Conservation (phyloP, 2,797 vertebrate genomes). For the Typhlichthys eigenmanni region DNA sequence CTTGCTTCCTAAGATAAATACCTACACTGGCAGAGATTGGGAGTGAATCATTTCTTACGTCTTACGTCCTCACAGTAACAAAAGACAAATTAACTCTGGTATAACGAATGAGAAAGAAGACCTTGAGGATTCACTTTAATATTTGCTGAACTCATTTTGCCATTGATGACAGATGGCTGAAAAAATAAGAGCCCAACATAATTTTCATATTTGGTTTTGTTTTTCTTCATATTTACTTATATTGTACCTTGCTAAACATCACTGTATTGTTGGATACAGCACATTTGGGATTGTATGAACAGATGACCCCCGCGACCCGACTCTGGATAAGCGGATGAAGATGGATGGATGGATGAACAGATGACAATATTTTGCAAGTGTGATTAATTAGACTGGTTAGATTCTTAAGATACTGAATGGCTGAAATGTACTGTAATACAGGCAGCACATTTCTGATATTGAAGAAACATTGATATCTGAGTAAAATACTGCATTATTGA, state of each 20-base stretch:
- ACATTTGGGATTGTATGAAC: slow-evolving; percentile 64
- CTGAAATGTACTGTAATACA: slow-evolving; percentile 21
- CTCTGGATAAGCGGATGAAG: too few relatives aligned
- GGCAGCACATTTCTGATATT: slow-evolving; percentile 12
- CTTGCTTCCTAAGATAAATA: not conserved
- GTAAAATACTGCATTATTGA: not conserved
- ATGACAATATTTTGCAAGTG: slow-evolving; percentile 10
- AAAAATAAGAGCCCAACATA: slow-evolving; percentile 59
- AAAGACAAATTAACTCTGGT: slow-evolving; percentile 77
- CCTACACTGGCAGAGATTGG: slow-evolving; percentile 31
- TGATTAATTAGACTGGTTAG: slow-evolving; percentile 55
- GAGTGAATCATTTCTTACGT: slow-evolving; percentile 61
- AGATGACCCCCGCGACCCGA: not conserved
- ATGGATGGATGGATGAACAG: slow-evolving; percentile 36
- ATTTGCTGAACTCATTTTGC: slow-evolving; percentile 70
- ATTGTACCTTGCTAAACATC: slow-evolving; percentile 47
- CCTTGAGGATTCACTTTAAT: slow-evolving; percentile 71
- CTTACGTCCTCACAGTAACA: slow-evolving; percentile 72
- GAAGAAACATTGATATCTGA: slow-evolving; percentile 15
- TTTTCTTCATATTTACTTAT: slow-evolving; percentile 61
- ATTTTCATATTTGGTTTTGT: slow-evolving; percentile 63
- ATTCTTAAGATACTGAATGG: slow-evolving; percentile 33
- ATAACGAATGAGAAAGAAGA: slow-evolving; percentile 75
- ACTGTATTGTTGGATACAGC: slow-evolving; percentile 64
- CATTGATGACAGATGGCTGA: slow-evolving; percentile 71